These are phyloP conservation scores for Chaetops frenatus DNA, from an alignment of 2,113 vertebrate genomes.

Conservation along the genomic window DNA sequence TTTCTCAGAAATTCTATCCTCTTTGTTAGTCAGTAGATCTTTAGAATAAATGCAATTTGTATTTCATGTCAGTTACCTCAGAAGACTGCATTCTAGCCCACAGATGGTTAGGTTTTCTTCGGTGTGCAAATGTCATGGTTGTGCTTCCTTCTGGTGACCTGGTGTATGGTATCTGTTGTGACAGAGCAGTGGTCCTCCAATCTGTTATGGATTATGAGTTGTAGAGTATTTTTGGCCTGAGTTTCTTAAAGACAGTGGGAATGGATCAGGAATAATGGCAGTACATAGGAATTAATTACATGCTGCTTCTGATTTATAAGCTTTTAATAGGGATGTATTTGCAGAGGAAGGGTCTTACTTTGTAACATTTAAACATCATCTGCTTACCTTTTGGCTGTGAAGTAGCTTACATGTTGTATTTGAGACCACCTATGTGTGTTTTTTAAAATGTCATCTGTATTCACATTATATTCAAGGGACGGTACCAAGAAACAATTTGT, in stretches of 20 bases:
- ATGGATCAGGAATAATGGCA: background rate
- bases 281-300: background rate
- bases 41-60: background rate
- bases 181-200: rapidly evolving
- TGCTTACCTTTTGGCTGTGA: background rate
- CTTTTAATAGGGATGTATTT: background rate
- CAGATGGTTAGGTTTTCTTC: background rate
- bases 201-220: background rate
- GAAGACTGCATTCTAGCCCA: background rate
- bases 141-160: background rate
- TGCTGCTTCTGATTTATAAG: background rate
- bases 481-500: constrained; percentile 61
- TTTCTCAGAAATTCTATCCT: background rate
- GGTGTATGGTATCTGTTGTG: background rate
- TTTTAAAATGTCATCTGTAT: constrained; percentile 71
- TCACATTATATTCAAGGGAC: constrained; percentile 64
- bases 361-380: background rate
- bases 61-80: background rate
- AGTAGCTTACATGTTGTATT: background rate
- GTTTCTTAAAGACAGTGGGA: background rate
- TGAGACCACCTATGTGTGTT: constrained; percentile 22
- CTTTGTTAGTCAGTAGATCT: background rate
- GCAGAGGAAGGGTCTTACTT: background rate
- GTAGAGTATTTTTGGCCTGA: background rate
- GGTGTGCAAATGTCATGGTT: rapidly evolving